These are phyloP conservation scores for Eristalis pertinax DNA, from an alignment of 2,888 invertebrate species.

Conservation along the genomic window DNA sequence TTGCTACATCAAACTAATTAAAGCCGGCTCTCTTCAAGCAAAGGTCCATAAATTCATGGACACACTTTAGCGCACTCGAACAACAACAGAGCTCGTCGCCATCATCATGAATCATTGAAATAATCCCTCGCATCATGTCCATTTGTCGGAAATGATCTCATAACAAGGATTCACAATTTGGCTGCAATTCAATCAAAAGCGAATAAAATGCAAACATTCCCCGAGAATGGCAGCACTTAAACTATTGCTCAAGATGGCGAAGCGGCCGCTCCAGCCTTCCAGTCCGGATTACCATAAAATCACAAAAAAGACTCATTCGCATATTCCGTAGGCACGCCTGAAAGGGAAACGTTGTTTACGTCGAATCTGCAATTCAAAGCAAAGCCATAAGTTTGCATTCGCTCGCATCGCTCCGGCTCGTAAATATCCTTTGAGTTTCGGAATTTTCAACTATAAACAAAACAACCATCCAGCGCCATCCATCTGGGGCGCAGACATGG, in stretches of 20 bases:
- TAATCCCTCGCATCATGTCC: background rate
- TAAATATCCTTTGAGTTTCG: constrained; percentile 33
- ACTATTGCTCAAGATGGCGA: constrained; percentile 14
- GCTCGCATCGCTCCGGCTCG: background rate
- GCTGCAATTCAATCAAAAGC: constrained; percentile 23
- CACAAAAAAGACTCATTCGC: constrained; percentile 15
- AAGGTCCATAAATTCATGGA: too few relatives aligned
- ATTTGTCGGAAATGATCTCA: background rate
- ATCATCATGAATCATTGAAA: background rate
- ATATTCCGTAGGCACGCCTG: constrained; percentile 2
- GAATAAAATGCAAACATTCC: constrained; percentile 7
- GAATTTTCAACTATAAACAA: constrained; percentile 16
- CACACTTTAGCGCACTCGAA: background rate
- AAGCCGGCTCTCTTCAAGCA: too few relatives aligned
- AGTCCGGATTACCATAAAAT: constrained; percentile 33
- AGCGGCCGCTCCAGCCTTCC: background rate
- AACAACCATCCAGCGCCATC: background rate
- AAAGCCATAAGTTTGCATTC: constrained; percentile 29
- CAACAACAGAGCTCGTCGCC: background rate
- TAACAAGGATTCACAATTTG: background rate
- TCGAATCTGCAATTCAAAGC: constrained; percentile 54
- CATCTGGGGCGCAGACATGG: background rate
- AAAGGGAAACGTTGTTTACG: constrained; percentile 28
- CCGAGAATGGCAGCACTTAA: background rate
- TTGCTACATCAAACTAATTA: too few relatives aligned